Evolutionary conservation across 1,140 invertebrate species (phyloP).

Genomic region (Drosophila aff.): DNA sequence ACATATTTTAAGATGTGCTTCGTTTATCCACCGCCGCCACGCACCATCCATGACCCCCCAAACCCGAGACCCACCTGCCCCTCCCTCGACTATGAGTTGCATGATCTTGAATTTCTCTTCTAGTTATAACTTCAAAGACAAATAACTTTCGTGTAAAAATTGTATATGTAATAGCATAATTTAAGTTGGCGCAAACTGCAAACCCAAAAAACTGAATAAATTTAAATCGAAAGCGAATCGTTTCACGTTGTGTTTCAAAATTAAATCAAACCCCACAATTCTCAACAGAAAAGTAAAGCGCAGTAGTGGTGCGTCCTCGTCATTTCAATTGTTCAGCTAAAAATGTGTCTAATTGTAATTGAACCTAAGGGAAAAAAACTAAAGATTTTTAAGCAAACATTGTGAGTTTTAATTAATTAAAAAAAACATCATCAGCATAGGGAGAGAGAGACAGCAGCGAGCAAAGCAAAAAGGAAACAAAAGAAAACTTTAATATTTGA

Average conservation of each 20-base stretch:
- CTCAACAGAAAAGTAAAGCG: slow-evolving; percentile 32
- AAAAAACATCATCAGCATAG: slow-evolving; percentile 55
- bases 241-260: slow-evolving; percentile 67
- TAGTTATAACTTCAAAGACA: slow-evolving; percentile 82
- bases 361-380: slow-evolving; percentile 60
- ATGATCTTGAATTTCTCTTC: slow-evolving; percentile 50
- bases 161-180: slow-evolving; percentile 82
- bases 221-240: slow-evolving; percentile 54
- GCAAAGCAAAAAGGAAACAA: slow-evolving; percentile 49
- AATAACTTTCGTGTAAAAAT: slow-evolving; percentile 77
- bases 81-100: slow-evolving; percentile 18
- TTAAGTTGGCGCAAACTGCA: slow-evolving; percentile 67
- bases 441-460: slow-evolving; percentile 36
- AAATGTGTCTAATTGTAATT: slow-evolving; percentile 83
- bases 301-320: slow-evolving; percentile 46
- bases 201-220: slow-evolving; percentile 65
- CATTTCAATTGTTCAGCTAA: slow-evolving; percentile 77
- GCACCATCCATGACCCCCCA: slow-evolving; percentile 38
- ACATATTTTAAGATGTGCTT: slow-evolving; percentile 45
- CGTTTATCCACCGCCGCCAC: slow-evolving; percentile 41
- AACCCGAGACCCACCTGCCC: background rate
- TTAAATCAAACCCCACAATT: slow-evolving; percentile 38
- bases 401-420: slow-evolving; percentile 70
- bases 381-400: slow-evolving; percentile 80
- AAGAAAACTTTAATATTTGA: slow-evolving; percentile 75